These are phyloP conservation scores for Augochlora pura DNA, from an alignment of 1,140 invertebrate genomes.

Conservation along the genomic window DNA sequence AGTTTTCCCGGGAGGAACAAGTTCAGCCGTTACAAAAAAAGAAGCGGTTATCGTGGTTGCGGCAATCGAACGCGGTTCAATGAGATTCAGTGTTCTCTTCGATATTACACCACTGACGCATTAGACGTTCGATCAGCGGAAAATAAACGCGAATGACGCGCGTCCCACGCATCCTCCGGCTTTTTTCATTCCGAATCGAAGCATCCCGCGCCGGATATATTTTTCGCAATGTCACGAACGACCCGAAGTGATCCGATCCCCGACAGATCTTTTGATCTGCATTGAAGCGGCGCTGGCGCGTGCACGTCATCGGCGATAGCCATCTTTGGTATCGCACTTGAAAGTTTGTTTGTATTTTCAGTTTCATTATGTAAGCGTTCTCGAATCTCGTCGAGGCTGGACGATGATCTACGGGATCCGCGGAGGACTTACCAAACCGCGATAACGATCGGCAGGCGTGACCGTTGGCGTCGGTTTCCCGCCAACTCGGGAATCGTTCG, in stretches of 20 bases:
- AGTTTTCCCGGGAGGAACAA: too few relatives aligned
- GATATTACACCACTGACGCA: conserved; percentile 67
- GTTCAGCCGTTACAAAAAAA: too few relatives aligned
- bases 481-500: conserved; percentile 2
- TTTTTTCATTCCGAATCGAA: background rate
- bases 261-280: too few relatives aligned
- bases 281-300: background rate
- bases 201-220: too few relatives aligned
- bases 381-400: background rate
- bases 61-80: conserved; percentile 12
- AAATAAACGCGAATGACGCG: conserved; percentile 66
- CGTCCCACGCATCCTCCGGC: conserved; percentile 23
- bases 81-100: conserved; percentile 36
- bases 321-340: background rate
- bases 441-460: background rate
- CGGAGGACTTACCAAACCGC: background rate
- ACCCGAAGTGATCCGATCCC: too few relatives aligned
- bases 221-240: too few relatives aligned
- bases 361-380: background rate
- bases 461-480: background rate
- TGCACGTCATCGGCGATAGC: background rate
- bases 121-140: conserved; percentile 61
- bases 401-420: too few relatives aligned
- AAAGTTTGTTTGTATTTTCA: conserved; percentile 11
- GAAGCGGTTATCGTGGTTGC: background rate